Evolutionary conservation across 2,797 vertebrate genomes (phyloP).

Genomic region (Furcifer pardalis): DNA sequence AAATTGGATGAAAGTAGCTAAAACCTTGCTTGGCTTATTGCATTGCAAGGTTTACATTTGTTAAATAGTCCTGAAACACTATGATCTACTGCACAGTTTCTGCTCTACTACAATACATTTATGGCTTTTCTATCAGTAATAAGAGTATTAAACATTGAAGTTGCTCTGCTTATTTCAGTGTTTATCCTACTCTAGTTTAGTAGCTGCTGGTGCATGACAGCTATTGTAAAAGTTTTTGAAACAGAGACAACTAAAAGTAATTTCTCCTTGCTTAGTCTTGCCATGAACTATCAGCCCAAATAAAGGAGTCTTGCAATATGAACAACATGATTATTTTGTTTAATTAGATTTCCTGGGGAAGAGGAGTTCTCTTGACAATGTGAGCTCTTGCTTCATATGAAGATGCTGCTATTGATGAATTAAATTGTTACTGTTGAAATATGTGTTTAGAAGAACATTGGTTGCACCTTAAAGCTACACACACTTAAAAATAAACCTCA

Average conservation of each 20-base stretch:
- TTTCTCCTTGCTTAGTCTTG: neutral
- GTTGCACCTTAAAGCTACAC: neutral
- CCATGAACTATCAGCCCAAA: neutral
- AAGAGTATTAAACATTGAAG: neutral
- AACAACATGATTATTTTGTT: fast-evolving
- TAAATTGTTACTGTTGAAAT: fast-evolving
- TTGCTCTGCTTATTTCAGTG: neutral
- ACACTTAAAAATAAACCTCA: neutral
- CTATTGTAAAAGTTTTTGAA: neutral
- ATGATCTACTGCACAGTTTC: fast-evolving
- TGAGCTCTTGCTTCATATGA: fast-evolving
- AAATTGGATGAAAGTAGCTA: neutral
- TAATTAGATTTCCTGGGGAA: fast-evolving
- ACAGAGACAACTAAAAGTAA: neutral
- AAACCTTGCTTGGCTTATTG: neutral
- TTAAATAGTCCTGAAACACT: neutral
- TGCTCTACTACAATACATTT: neutral
- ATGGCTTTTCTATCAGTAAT: fast-evolving
- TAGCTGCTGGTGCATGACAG: neutral
- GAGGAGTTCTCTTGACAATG: fast-evolving
- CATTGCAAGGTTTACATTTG: fast-evolving
- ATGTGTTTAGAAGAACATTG: neutral
- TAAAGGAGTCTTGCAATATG: neutral
- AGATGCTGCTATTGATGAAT: neutral
- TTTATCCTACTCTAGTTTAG: neutral